A percentile compares a stretch with the other conserved stretches of the same genome.
Evolutionary conservation across 2,797 vertebrate genomes (phyloP).

Genomic region (Squalus acanthias): DNA sequence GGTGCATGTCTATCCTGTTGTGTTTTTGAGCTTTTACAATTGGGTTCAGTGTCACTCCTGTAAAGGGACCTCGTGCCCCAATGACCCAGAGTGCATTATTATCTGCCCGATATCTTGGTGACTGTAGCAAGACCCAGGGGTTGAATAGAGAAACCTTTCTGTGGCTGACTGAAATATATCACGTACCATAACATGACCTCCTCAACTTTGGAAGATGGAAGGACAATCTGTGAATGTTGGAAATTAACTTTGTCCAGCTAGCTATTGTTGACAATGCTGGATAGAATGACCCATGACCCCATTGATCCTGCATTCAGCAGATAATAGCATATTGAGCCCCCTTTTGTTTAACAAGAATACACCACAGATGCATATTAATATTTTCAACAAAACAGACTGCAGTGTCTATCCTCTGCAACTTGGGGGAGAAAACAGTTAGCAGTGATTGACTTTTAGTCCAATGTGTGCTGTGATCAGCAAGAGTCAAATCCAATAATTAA

Average conservation of each 20-base stretch:
- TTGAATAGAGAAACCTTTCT: not conserved
- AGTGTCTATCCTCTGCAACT: not conserved
- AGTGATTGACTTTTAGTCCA: not conserved
- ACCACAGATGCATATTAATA: not conserved
- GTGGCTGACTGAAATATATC: not conserved
- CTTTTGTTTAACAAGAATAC: not conserved
- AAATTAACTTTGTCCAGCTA: not conserved
- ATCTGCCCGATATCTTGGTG: not conserved
- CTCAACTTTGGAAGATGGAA: not conserved
- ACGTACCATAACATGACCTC: not conserved
- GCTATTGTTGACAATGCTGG: not conserved
- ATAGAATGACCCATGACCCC: not conserved
- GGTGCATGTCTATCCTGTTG: not conserved
- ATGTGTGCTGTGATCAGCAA: not conserved
- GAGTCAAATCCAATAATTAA: not conserved
- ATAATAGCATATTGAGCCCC: not conserved
- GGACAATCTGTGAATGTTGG: not conserved
- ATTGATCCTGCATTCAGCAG: not conserved
- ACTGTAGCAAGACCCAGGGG: not conserved
- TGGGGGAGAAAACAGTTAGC: too few species aligned
- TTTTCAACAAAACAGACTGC: not conserved
- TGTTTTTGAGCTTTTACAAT: not conserved
- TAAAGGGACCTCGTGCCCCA: not conserved
- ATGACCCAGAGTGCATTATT: not conserved
- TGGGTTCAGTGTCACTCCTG: not conserved